A percentile compares a stretch with the other conserved stretches of the same genome.
These are phyloP conservation scores for Heliornis fulica DNA, from an alignment of 2,113 vertebrate species.

Conservation along the genomic window DNA sequence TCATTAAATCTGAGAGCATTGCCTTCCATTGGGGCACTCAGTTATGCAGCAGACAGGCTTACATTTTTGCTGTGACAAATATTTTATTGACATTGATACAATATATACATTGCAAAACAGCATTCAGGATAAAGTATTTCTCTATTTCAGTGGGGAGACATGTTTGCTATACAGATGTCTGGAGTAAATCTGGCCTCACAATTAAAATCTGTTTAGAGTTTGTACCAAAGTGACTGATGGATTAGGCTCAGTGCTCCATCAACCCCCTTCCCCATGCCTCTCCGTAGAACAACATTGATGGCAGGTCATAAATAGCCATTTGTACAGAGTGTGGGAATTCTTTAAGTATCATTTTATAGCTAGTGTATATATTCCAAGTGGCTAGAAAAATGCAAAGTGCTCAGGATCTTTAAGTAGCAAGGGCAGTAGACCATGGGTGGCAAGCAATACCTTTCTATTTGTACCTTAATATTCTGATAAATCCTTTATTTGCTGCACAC, in stretches of 20 bases:
- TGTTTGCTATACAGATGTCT: constrained; percentile 52
- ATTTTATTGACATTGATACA: constrained; percentile 64
- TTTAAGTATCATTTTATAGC: constrained; percentile 65
- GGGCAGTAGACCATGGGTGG: background rate
- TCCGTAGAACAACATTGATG: constrained; percentile 49
- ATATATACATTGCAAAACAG: constrained; percentile 58
- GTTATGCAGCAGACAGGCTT: constrained; percentile 54
- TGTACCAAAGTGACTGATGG: constrained; percentile 60
- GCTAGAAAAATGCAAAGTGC: constrained; percentile 51
- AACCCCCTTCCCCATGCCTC: constrained; percentile 6
- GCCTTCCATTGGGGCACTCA: constrained; percentile 44
- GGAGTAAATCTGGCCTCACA: constrained; percentile 70
- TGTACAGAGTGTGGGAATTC: constrained; percentile 65
- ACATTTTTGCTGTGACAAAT: constrained; percentile 62
- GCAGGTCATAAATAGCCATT: constrained; percentile 69
- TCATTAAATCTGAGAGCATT: constrained; percentile 58
- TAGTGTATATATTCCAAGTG: constrained; percentile 49
- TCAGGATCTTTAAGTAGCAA: constrained; percentile 38
- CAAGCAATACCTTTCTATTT: background rate
- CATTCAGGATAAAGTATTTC: constrained; percentile 61
- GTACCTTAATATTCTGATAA: background rate
- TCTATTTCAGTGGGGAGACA: constrained; percentile 36
- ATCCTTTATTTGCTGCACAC: background rate
- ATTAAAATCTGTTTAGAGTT: constrained; percentile 73
- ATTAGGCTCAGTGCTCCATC: constrained; percentile 50